Conservation (phyloP, 2,113 vertebrate genomes). For the Leptosomus discolor region DNA sequence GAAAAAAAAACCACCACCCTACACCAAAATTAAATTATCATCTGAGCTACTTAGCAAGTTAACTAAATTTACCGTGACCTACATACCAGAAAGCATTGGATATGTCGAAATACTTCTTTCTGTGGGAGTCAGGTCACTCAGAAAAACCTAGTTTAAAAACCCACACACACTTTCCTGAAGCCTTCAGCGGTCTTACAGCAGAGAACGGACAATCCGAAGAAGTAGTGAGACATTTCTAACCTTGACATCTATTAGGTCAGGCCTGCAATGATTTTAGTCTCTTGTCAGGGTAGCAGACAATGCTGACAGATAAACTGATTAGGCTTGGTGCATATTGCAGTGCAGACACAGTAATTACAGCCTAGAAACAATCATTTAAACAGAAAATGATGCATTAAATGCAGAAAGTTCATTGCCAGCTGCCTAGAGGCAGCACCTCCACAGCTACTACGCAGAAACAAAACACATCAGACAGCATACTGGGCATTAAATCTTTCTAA, state of each 20-base stretch:
- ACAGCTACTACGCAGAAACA: background rate
- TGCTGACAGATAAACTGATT: constrained; percentile 13
- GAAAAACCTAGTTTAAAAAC: background rate
- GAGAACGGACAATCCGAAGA: background rate
- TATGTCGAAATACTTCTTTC: background rate
- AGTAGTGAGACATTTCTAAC: background rate
- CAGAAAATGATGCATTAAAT: background rate
- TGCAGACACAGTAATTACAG: constrained; percentile 27
- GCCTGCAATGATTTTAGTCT: background rate
- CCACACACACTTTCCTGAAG: background rate
- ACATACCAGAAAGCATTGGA: constrained; percentile 15
- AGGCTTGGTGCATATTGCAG: background rate
- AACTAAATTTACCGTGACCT: constrained; percentile 64
- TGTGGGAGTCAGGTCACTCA: background rate
- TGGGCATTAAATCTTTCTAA: background rate
- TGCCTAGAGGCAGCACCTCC: constrained; percentile 16
- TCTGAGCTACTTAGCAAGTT: constrained; percentile 45
- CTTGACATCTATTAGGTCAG: background rate
- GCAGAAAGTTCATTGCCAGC: constrained; percentile 1
- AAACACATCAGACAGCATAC: background rate
- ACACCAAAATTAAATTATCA: constrained; percentile 41
- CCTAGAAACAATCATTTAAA: constrained; percentile 35
- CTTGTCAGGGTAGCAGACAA: background rate
- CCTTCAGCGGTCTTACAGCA: background rate
- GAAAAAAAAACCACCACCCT: background rate